A percentile compares a stretch with the other conserved stretches of the same genome.
Evolutionary conservation across 92 coral and sea anemone species (phyloP).

Genomic region (Muricea muricata): DNA sequence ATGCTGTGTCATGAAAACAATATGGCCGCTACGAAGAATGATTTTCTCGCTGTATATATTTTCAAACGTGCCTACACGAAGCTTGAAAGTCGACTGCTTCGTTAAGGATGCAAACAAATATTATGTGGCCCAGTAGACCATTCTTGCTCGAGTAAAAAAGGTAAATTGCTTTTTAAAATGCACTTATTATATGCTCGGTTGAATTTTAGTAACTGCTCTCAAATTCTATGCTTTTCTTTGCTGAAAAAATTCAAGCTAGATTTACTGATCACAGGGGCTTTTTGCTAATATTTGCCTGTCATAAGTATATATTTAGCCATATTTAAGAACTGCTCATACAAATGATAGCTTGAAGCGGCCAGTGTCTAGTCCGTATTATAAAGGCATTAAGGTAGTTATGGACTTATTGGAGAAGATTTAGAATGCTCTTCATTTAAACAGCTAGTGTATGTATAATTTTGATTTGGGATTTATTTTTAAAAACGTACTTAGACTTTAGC

Average conservation of each 20-base stretch:
- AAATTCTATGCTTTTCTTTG: neutral
- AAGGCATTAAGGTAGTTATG: neutral
- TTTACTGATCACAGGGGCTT: neutral
- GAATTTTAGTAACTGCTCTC: neutral
- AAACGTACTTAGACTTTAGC: too few species aligned
- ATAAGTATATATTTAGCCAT: neutral
- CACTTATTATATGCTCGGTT: neutral
- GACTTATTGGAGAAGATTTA: too few species aligned
- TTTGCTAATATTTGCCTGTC: neutral
- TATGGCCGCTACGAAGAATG: neutral
- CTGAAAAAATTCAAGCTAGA: neutral
- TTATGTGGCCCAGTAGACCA: neutral
- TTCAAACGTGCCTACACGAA: neutral
- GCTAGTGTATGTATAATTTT: too few species aligned
- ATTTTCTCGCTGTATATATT: neutral
- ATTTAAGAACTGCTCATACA: constrained; percentile 18
- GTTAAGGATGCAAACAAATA: constrained; percentile 14
- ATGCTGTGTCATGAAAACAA: constrained; percentile 1
- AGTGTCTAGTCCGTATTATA: neutral
- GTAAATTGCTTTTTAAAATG: neutral
- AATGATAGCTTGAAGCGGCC: neutral
- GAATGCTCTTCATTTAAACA: too few species aligned
- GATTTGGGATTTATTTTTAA: too few species aligned
- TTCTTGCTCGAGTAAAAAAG: neutral
- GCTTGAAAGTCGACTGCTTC: neutral